Evolutionary conservation across 2,888 invertebrate species (phyloP), one percentile per base, ranked within the genome.

Genomic region (Ernsta delagoae): DNA sequence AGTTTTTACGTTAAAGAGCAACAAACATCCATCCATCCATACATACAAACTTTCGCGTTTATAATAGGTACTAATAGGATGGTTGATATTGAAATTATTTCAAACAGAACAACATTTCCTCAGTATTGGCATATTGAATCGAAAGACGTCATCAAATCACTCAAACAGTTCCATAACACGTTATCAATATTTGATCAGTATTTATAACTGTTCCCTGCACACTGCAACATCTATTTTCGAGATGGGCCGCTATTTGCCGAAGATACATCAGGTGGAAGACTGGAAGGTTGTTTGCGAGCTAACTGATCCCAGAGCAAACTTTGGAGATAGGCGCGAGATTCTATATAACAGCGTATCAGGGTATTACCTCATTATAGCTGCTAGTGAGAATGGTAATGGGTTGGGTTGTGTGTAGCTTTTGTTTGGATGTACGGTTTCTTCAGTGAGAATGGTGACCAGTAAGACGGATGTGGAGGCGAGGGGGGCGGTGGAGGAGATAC

Each of bases 401-500:
- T 45, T 54, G 60, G 70, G 70, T 70, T 71, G 70, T 72, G 4
- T n/a, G 45, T 11, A n/a, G n/a, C n/a, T 45, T 45, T 45, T 64
- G 64, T 59, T 70, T 75, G 75, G 66, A 66, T 11, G 65, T 65
- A 11, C 63, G 64, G 61, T 43, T 65, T 34, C 59, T n/a, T 36
- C n/a, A 36, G 61, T 62, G 36, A 79, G 77, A 16, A 90, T 87
- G 85, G 86, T 84, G 73, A 73, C 71, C 45, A 75, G 73, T 0
- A 75, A 76, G 54, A 81, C 79, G 50, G 92, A 92, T 48, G 82
- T 81, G 0, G 85, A 84, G 66, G 79, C 80, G 0, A 74, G 79
- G 4, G 72, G 74, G 56, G 67, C 34, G 11, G 80, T 79, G 65
- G 91, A 89, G 65, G 91, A 88, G 73, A 91, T 92, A 0, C 83